Conservation (phyloP, 2,797 vertebrate species). For the Crocodylus rhombifer region DNA sequence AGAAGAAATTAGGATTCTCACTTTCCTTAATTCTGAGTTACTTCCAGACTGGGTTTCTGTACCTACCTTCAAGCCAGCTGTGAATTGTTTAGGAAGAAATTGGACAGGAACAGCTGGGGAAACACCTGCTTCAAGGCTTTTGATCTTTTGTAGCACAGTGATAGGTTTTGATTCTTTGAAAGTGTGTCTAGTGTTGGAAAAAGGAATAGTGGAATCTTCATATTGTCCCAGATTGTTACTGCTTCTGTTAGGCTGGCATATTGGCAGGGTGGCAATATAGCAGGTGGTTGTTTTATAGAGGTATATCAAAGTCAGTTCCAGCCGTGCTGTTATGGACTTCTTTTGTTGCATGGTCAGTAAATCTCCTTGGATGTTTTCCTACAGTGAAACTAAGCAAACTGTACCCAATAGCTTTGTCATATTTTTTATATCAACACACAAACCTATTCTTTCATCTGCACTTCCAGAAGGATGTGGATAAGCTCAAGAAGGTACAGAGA, state of each 20-base stretch:
- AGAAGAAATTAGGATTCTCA: background rate
- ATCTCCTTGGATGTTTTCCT: background rate
- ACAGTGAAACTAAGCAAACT: background rate
- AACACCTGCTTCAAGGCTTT: constrained; percentile 60
- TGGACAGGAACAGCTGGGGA: constrained; percentile 40
- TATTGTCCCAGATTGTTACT: background rate
- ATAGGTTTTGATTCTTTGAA: constrained; percentile 11
- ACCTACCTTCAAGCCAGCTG: background rate
- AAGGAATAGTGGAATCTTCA: background rate
- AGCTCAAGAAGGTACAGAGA: too few relatives aligned
- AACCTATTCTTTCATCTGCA: background rate
- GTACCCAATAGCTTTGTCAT: background rate
- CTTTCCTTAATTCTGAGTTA: background rate
- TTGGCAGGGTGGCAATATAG: background rate
- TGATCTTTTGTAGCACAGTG: constrained; percentile 30
- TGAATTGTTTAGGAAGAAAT: constrained; percentile 37
- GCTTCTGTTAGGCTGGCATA: fast-evolving
- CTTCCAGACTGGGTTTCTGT: background rate
- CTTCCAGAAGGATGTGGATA: too few relatives aligned
- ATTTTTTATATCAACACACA: background rate
- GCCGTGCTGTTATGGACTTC: background rate
- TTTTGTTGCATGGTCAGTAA: background rate
- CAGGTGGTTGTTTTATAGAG: background rate
- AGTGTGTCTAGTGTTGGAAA: background rate
- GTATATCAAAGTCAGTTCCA: background rate